Conservation (phyloP, 2,797 vertebrate genomes). For the Meriones psammophilus region DNA sequence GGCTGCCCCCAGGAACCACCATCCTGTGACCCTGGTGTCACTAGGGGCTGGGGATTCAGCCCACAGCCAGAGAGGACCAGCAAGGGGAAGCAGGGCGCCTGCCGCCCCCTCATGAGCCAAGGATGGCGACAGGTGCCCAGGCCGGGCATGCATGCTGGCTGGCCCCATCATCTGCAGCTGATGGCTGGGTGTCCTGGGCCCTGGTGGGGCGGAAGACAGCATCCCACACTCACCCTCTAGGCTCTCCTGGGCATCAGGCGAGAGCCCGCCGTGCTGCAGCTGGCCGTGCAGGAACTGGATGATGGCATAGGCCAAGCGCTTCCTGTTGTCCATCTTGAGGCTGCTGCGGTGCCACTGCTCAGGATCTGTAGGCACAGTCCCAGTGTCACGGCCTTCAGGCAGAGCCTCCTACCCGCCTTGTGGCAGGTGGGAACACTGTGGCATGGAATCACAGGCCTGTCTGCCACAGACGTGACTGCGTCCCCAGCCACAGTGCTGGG, state of each 20-base stretch:
- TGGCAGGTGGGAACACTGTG: neutral
- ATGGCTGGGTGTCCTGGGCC: neutral
- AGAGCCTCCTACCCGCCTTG: neutral
- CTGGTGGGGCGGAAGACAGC: neutral
- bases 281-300: constrained; percentile 97
- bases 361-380: neutral
- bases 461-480: too few relatives aligned
- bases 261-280: constrained; percentile 91
- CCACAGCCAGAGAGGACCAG: neutral
- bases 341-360: neutral
- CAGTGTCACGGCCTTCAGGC: neutral
- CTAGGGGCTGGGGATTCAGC: neutral
- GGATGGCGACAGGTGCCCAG: neutral
- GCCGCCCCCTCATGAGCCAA: neutral
- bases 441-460: neutral
- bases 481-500: neutral
- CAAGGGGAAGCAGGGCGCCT: neutral
- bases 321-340: constrained; percentile 95
- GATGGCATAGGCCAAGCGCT: constrained; percentile 96
- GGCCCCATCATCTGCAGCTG: neutral
- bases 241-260: constrained; percentile 96
- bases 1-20: neutral
- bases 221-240: constrained; percentile 92
- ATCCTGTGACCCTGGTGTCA: neutral
- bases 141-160: too few relatives aligned